These are phyloP conservation scores for Physella acuta DNA, from an alignment of 1,140 invertebrate genomes.

Conservation along the genomic window DNA sequence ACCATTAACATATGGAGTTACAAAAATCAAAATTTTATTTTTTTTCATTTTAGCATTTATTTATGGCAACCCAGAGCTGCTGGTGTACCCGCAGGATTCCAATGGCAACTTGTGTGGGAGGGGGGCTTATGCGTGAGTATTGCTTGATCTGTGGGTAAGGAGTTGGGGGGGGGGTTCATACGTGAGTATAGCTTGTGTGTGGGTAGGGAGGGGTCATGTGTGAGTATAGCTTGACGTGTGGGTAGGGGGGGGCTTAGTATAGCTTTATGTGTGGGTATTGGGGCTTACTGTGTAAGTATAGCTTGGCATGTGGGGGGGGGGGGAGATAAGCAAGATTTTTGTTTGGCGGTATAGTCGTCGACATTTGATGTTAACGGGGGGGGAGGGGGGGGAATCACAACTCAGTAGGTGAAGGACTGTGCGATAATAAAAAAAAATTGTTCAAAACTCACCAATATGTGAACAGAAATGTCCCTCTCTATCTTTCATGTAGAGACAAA, in stretches of 20 bases:
- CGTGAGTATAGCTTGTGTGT: too few relatives aligned
- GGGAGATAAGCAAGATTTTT: too few relatives aligned
- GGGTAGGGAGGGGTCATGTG: conserved; percentile 65
- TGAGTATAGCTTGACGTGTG: too few relatives aligned
- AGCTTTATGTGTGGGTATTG: conserved; percentile 78
- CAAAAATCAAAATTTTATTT: not conserved
- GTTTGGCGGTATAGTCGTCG: too few relatives aligned
- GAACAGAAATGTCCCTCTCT: not conserved
- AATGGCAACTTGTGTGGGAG: conserved; percentile 75
- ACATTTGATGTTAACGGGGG: not conserved
- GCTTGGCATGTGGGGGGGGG: too few relatives aligned
- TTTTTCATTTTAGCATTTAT: conserved; percentile 64
- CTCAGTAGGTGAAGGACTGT: not conserved
- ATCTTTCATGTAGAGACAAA: conserved; percentile 48
- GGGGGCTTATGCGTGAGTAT: conserved; percentile 48
- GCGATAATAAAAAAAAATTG: not conserved
- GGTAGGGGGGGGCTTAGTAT: too few relatives aligned
- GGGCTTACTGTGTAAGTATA: conserved; percentile 48
- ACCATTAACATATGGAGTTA: not conserved
- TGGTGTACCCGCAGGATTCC: conserved; percentile 76
- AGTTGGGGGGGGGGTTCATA: too few relatives aligned
- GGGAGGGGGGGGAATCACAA: not conserved
- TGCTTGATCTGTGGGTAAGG: too few relatives aligned
- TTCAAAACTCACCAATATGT: not conserved
- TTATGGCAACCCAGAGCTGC: conserved; percentile 74